A percentile compares a stretch with the other conserved stretches of the same genome.
phyloP scores from a whole-genome alignment of 2,113 vertebrate genomes.

The Bambusicola thoracicus region DNA sequence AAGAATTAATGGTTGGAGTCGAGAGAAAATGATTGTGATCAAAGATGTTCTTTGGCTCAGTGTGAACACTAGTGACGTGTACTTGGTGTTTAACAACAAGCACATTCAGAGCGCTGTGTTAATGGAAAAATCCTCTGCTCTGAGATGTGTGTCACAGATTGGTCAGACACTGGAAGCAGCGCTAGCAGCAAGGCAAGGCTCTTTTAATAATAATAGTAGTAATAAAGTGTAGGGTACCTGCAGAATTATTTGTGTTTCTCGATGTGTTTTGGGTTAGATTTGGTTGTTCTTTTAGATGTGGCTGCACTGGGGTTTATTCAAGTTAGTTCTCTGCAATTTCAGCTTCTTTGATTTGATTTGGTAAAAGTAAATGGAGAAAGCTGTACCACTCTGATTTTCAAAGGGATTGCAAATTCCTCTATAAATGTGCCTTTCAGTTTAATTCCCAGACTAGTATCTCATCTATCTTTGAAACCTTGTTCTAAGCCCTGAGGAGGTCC shows the following conservation, averaged over 20 bases:
- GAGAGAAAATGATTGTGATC: constrained; percentile 11
- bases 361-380: neutral
- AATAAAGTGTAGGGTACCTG: neutral
- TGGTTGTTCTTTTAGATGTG: neutral
- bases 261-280: neutral
- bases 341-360: neutral
- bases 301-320: neutral
- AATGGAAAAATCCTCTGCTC: constrained; percentile 1
- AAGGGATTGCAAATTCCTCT: neutral
- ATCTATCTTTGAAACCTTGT: neutral
- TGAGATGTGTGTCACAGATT: neutral
- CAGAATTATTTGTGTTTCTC: neutral
- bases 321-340: neutral
- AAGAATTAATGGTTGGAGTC: neutral
- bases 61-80: neutral
- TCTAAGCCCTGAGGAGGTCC: neutral
- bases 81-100: neutral
- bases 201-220: neutral
- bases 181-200: neutral
- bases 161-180: neutral
- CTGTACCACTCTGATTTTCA: neutral
- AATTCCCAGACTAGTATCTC: neutral
- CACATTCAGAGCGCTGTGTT: neutral
- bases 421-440: neutral
- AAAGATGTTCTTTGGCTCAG: constrained; percentile 6